Conservation (phyloP, 2,797 vertebrate species). For the Pagetopsis macropterus region DNA sequence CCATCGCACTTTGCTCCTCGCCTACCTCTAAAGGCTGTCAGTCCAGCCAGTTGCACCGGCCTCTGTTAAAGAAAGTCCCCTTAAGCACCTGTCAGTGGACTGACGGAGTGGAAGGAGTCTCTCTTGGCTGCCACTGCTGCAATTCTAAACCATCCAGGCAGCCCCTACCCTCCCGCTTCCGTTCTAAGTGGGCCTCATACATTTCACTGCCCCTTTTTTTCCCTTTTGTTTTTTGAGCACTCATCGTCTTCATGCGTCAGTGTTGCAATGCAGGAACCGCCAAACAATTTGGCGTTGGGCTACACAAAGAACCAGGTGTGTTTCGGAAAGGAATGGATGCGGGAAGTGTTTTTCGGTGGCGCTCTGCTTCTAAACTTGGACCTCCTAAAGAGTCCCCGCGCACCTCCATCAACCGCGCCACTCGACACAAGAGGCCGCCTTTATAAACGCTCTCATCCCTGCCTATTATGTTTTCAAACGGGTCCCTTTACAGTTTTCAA, state of each 20-base stretch:
- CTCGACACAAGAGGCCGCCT: constrained; percentile 71
- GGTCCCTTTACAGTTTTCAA: constrained; percentile 73
- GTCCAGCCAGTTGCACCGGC: constrained; percentile 49
- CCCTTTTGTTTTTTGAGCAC: constrained; percentile 24
- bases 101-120: constrained; percentile 71
- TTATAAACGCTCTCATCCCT: constrained; percentile 60
- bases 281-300: constrained; percentile 24
- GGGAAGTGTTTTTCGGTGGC: constrained; percentile 40
- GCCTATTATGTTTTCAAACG: constrained; percentile 75
- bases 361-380: constrained; percentile 64
- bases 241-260: neutral
- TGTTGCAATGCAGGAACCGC: constrained; percentile 13
- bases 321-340: constrained; percentile 47
- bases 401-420: constrained; percentile 60
- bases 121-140: constrained; percentile 43
- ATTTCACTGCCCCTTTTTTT: constrained; percentile 6
- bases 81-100: constrained; percentile 73
- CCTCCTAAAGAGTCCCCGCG: constrained; percentile 67
- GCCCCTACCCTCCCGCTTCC: constrained; percentile 5
- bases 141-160: constrained; percentile 40
- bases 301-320: constrained; percentile 77
- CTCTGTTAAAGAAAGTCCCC: constrained; percentile 41
- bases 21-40: constrained; percentile 60
- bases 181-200: constrained; percentile 45
- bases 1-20: constrained; percentile 37